Percentiles rank a stretch among this genome's conserved stretches.
phyloP scores from a whole-genome alignment of 2,888 invertebrate genomes.

The Stenchaetothrips biformis region DNA sequence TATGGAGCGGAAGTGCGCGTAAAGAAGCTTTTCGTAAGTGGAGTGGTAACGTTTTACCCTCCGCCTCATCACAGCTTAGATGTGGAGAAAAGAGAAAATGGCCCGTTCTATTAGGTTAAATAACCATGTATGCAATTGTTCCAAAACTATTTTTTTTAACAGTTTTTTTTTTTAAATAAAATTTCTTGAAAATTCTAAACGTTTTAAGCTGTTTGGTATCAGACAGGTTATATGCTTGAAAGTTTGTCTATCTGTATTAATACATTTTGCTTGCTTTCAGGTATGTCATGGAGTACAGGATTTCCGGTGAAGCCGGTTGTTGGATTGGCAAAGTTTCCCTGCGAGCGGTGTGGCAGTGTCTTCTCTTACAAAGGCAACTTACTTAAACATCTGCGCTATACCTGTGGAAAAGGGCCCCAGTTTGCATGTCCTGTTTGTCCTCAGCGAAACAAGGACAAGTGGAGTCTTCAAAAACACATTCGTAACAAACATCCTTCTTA shows the following conservation, averaged over 20 bases:
- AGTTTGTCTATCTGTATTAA: background rate
- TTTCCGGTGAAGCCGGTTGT: background rate
- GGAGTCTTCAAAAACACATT: conserved; percentile 36
- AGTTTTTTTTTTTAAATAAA: background rate
- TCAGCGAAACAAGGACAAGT: conserved; percentile 38
- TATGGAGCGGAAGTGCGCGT: no score
- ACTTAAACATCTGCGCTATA: conserved; percentile 3
- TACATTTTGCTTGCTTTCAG: background rate
- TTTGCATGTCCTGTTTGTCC: conserved; percentile 37
- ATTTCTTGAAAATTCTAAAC: no score
- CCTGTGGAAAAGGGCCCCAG: conserved; percentile 27
- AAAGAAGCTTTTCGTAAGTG: no score
- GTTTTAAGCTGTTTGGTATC: background rate
- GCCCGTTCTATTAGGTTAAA: no score
- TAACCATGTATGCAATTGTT: no score
- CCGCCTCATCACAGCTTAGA: no score
- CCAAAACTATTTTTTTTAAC: no score
- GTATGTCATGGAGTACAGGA: background rate
- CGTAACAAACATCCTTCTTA: background rate
- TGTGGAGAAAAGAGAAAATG: no score
- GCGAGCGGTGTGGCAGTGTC: background rate
- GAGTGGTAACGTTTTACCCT: no score
- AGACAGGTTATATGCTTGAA: background rate
- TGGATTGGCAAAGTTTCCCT: background rate
- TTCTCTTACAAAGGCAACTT: conserved; percentile 8